Percentiles rank a stretch among this genome's conserved stretches.
These are phyloP conservation scores for Portunus trituberculatus DNA, from an alignment of 1,140 invertebrate species.

Conservation along the genomic window DNA sequence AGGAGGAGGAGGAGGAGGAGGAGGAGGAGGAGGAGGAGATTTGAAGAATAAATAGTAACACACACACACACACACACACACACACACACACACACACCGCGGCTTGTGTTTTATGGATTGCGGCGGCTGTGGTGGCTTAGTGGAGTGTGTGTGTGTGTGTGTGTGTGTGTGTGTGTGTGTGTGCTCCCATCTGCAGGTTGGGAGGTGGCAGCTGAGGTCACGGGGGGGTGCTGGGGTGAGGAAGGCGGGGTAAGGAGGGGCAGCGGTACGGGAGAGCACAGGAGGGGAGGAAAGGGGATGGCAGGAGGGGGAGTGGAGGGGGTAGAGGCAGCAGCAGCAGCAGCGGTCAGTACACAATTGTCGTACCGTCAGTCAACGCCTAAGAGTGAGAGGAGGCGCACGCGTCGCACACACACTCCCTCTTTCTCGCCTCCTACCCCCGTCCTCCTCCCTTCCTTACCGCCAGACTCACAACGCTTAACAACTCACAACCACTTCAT, in stretches of 20 bases:
- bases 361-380: not conserved
- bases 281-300: not conserved
- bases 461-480: too few species aligned
- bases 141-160: not conserved
- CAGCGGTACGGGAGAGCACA: not conserved
- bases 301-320: not conserved
- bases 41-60: not conserved
- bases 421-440: not conserved
- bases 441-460: not conserved
- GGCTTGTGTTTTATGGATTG: constrained; percentile 2
- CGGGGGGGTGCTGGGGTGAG: not conserved
- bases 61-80: constrained; percentile 4
- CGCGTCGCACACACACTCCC: not conserved
- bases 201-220: constrained; percentile 7
- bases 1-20: not conserved
- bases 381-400: not conserved
- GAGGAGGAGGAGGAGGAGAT: not conserved
- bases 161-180: constrained; percentile 17
- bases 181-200: not conserved
- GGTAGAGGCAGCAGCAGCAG: not conserved
- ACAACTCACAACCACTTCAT: too few species aligned
- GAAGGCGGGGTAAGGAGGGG: not conserved
- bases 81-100: not conserved
- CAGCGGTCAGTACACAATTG: not conserved
- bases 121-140: constrained; percentile 1